phyloP scores from a whole-genome alignment of 2,113 vertebrate genomes.

The Pseudolaguvia tuberculata region DNA sequence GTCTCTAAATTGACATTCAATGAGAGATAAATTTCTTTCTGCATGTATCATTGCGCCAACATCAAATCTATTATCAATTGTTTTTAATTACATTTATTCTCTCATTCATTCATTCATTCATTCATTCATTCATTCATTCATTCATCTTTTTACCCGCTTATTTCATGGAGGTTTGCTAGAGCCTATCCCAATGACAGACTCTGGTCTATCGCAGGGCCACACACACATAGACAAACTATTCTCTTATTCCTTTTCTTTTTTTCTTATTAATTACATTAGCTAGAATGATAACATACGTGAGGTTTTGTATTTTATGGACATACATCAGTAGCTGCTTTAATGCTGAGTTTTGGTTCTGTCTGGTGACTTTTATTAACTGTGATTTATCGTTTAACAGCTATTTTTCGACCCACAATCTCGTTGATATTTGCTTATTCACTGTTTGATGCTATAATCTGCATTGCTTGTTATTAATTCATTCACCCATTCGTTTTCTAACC shows the following conservation, averaged over 20 bases:
- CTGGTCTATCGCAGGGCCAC: no score
- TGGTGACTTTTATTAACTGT: not conserved
- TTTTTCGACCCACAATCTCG: not conserved
- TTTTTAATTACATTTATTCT: not conserved
- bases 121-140: no score
- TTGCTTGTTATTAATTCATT: no score
- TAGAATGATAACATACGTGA: no score
- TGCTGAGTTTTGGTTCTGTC: not conserved
- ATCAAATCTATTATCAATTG: not conserved
- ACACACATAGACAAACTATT: no score
- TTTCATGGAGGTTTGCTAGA: no score
- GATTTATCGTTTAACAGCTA: not conserved
- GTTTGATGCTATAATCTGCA: not conserved
- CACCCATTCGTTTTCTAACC: no score
- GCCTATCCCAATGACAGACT: no score
- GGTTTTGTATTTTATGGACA: conserved; percentile 11
- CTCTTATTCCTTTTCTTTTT: no score
- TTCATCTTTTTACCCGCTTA: no score
- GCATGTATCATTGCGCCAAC: not conserved
- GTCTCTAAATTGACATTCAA: not conserved
- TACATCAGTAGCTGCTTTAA: conserved; percentile 1
- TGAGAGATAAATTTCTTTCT: not conserved
- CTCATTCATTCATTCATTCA: no score
- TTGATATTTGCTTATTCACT: not conserved
- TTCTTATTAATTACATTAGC: no score